Evolutionary conservation across 2,888 invertebrate species (phyloP), one percentile per base, ranked within the genome.

Genomic region (Tholera decimalis): DNA sequence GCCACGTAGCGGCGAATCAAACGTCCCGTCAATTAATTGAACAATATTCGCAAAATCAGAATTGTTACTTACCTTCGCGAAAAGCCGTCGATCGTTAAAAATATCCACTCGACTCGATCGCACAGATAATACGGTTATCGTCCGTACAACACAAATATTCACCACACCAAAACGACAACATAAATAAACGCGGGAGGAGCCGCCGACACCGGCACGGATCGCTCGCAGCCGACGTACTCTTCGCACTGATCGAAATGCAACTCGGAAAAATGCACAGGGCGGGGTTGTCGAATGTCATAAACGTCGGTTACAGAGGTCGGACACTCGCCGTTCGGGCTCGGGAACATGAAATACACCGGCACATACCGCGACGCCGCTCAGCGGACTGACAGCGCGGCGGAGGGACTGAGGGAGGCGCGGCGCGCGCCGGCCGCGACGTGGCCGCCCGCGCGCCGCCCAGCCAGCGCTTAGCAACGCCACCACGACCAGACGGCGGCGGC

Each of bases 151-250:
- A 95, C 95, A 93, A 92, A 93, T 93, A 94, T 94, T 93, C 95
- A 95, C 95, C 91, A 94, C 95, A 95, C 95, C 92, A 95, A 93
- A 93, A 94, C 92, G 94, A 95, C 93, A 94, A 95, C 95, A 95
- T 94, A 94, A 93, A 95, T 94, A 94, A 94, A 92, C 91, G 91
- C 90, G 90, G 87, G 89, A 88, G 89, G 89, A 89, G 89, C 84
- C 90, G 89, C 87, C 87, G 88, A 86, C 84, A 87, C 86, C 86
- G 87, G 80, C 79, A 82, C 85, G 80, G 85, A 86, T 88, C 80
- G 88, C 83, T 89, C 88, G 89, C 88, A 85, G 88, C 83, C 84
- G 89, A 86, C 87, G 86, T 89, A 90, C 89, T 92, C 88, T 89
- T 92, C 90, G 91, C 90, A 93, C 92, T 89, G 88, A 90, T 92